Evolutionary conservation across 2,888 invertebrate genomes (phyloP).

Genomic region (Elaeidobius kamerunicus): DNA sequence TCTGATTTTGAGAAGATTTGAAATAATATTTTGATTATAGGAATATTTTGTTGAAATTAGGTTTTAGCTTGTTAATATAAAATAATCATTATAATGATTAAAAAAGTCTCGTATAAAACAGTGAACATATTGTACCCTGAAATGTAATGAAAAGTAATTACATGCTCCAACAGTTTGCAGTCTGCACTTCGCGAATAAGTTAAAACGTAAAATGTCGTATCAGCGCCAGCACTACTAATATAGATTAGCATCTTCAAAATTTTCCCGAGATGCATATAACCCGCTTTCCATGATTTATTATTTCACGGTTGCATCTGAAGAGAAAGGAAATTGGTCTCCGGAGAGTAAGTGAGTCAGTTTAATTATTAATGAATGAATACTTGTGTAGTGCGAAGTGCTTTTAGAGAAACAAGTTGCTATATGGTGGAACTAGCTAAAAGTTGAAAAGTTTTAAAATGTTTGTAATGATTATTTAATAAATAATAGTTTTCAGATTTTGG

Average conservation of each 20-base stretch:
- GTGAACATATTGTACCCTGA: too few relatives aligned
- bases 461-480: too few relatives aligned
- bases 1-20: too few relatives aligned
- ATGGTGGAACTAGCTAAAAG: too few relatives aligned
- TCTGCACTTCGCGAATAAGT: not conserved
- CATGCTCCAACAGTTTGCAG: not conserved
- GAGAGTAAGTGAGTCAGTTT: not conserved
- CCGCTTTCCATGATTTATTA: conserved; percentile 20
- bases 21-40: too few relatives aligned
- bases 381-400: not conserved
- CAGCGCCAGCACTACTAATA: not conserved
- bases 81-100: too few relatives aligned
- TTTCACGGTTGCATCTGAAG: conserved; percentile 8
- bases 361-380: not conserved
- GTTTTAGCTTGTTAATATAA: too few relatives aligned
- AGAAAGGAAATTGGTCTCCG: not conserved
- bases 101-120: too few relatives aligned
- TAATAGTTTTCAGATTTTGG: too few relatives aligned
- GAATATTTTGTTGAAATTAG: too few relatives aligned
- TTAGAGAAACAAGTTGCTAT: not conserved
- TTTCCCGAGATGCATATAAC: conserved; percentile 8
- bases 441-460: too few relatives aligned
- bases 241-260: not conserved
- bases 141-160: not conserved
- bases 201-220: not conserved